Base-by-base conservation (phyloP, 2,888 invertebrate genomes). In the Habroteleia sp. region DNA sequence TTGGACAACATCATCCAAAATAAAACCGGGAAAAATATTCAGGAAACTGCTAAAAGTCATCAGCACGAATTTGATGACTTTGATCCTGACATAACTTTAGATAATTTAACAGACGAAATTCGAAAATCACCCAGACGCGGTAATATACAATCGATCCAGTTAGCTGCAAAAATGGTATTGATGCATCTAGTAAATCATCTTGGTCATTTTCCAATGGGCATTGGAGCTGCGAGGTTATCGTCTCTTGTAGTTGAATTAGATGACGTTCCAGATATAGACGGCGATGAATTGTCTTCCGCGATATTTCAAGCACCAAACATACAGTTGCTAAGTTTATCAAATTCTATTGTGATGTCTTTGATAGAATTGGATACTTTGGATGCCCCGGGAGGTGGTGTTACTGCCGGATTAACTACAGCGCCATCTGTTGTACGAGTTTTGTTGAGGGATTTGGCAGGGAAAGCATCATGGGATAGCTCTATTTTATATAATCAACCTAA, bases 401-500 rank as follows among this genome's bases (percentile, higher is more conserved):
- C 94, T 0, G 84, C 86, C 1, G 87, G 87, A 1, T 79, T 88
- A 33, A 85, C 86, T 1, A 88, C 87, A 0, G 87, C 88, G 1
- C 86, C 88, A 11, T 87, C 87, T 8, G 82, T 86, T 68, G 96
- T 96, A 58, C 91, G 98, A 25, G 93, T 98, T 13, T 90, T 98
- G 7, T 90, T 98, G 71, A 91, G 98, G 4, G 97, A 98, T 89
- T 91, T 97, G 58, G 94, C 96, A 20, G 98, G 98, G 44, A 98
- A 98, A 90, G 95, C 96, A 46, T 96, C 96, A 82, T 98, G 98
- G 98, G 98, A 98, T 89, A 96, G 96, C 29, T 95, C 97, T 0
- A 95, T 97, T 68, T 90, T 98, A 0, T 96, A 96, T 89, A 93
- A 94, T 85, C 93, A 94, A 81, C 94, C 95, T 0, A 82, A 73